Evolutionary conservation across 2,888 invertebrate genomes (phyloP).

Genomic region (Lithophane ornitopus): DNA sequence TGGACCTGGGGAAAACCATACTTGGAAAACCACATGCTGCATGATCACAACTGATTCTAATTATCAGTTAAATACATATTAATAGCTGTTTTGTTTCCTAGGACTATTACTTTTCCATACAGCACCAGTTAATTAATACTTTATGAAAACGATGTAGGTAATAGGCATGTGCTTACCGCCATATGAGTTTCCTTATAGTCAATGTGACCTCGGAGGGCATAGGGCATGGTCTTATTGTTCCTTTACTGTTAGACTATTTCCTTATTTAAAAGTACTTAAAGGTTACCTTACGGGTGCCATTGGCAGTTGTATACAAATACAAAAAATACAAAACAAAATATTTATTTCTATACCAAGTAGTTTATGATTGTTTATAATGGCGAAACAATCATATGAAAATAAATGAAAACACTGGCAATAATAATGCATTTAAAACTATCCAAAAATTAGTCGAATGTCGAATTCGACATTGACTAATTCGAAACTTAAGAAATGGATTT

Average conservation of each 20-base stretch:
- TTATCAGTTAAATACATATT: background rate
- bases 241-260: slow-evolving; percentile 12
- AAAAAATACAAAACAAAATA: too few species aligned
- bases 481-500: too few species aligned
- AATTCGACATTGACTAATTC: too few species aligned
- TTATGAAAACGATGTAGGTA: background rate
- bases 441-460: too few species aligned
- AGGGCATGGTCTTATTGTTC: slow-evolving; percentile 10
- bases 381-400: too few species aligned
- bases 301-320: too few species aligned
- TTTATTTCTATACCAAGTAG: too few species aligned
- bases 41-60: background rate
- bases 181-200: slow-evolving; percentile 51
- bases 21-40: background rate
- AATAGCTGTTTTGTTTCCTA: slow-evolving; percentile 6
- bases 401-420: too few species aligned
- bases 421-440: too few species aligned
- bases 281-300: too few species aligned
- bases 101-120: background rate
- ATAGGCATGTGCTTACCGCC: background rate
- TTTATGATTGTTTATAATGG: too few species aligned
- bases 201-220: slow-evolving; percentile 20
- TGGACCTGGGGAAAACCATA: background rate
- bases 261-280: slow-evolving; percentile 10
- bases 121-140: slow-evolving; percentile 20